phyloP scores from a whole-genome alignment of 2,113 vertebrate species.

The Microcebus murinus region DNA sequence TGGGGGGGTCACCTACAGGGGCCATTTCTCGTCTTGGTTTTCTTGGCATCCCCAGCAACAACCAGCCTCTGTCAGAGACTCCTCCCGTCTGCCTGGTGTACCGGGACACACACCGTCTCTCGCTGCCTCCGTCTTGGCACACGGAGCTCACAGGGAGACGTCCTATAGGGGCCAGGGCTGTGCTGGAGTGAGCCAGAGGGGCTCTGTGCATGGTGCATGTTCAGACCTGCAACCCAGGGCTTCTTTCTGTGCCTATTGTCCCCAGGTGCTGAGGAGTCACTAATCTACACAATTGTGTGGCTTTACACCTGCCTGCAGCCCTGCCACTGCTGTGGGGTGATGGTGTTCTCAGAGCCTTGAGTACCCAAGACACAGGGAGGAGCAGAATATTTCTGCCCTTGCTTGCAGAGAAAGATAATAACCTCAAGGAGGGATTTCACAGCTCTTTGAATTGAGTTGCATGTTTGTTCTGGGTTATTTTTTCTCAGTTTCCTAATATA shows the following conservation, averaged over 20 bases:
- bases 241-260: background rate
- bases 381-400: background rate
- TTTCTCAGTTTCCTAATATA: slow-evolving; percentile 81
- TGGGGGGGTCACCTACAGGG: background rate
- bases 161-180: background rate
- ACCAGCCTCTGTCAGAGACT: background rate
- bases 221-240: background rate
- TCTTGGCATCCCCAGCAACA: background rate
- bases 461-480: slow-evolving; percentile 76
- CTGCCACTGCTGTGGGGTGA: rapidly evolving
- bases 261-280: slow-evolving; percentile 11
- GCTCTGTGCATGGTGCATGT: rapidly evolving
- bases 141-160: background rate
- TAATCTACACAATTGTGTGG: background rate
- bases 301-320: background rate
- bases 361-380: background rate
- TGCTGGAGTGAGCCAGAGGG: background rate
- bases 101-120: background rate
- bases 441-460: slow-evolving; percentile 79
- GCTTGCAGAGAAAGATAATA: slow-evolving; percentile 55
- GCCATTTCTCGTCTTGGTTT: background rate
- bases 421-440: slow-evolving; percentile 56
- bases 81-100: background rate
- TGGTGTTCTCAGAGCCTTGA: background rate
- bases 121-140: background rate